Base-by-base conservation (phyloP, 2,797 vertebrate genomes). In the Malurus splendens region DNA sequence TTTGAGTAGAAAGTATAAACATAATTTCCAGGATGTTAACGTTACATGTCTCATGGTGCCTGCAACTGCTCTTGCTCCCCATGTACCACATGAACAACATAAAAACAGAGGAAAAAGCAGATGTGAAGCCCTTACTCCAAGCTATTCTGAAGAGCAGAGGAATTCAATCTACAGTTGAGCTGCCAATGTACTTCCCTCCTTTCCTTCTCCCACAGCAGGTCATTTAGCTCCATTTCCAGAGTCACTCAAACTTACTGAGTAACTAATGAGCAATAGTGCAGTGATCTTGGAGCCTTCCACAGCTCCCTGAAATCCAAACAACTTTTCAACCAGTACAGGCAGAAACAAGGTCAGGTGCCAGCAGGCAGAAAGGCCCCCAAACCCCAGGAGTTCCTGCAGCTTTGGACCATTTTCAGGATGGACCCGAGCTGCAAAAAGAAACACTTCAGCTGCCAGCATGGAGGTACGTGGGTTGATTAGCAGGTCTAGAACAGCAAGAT, bases 121-220 rank as follows among this genome's bases (percentile, higher is more conserved):
- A 48, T 0, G 0, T 4, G 15, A 22, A 39, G 15, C 10, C 48
- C n/a, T 48, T 70, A 72, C 38, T 65, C 44, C 41, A 66, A n/a
- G 15, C 18, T 64, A 18, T 79, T 44, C 45, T 45, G 36, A 73
- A 82, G 18, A 73, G 10, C 9, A 42, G 36, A 73, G 38, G 12
- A 82, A 55, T 90, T 62, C 45, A 39, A 28, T 39, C 24, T 74
- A 42, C 57, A 47, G 57, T 36, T 62, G 18, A 82, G 36, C 47
- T 57, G 23, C 12, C 41, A 14, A 38, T 67, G 41, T 36, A 23
- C 20, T 54, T 67, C 10, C n/a, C 24, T 78, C 9, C 32, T 44
- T 77, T 67, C 47, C 39, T n/a, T 82, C 33, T 76, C 39, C 33
- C 19, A 10, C 20, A 18, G 36, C 8, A 55, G 3, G 8, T 41